A percentile compares a stretch with the other conserved stretches of the same genome.
phyloP scores from a whole-genome alignment of 2,113 vertebrate species.

The Proteles cristata region DNA sequence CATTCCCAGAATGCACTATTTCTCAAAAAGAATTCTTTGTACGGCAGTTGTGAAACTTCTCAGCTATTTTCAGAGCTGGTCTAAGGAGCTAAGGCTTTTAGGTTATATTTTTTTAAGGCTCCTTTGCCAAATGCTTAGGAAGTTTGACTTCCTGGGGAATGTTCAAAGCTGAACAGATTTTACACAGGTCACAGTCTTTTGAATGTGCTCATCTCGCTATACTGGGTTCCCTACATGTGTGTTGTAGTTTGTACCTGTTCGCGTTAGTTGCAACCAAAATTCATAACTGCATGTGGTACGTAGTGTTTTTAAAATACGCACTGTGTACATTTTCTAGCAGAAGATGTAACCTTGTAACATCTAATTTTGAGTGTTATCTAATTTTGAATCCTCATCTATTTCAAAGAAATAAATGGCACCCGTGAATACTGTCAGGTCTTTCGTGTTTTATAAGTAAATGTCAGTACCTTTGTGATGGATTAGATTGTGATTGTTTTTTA shows the following conservation, averaged over 20 bases:
- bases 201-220: background rate
- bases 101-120: constrained; percentile 35
- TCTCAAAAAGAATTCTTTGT: constrained; percentile 35
- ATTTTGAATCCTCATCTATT: background rate
- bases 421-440: background rate
- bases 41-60: constrained; percentile 35
- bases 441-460: background rate
- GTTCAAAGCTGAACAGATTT: background rate
- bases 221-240: background rate
- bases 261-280: background rate
- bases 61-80: constrained; percentile 36
- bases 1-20: background rate
- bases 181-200: background rate
- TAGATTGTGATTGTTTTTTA: background rate
- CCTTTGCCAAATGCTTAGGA: background rate
- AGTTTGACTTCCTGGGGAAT: background rate
- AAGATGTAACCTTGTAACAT: background rate
- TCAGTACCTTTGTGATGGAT: background rate
- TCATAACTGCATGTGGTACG: background rate
- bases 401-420: background rate
- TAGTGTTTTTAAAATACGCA: background rate
- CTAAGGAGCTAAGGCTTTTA: constrained; percentile 1
- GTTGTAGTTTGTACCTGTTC: background rate
- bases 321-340: background rate
- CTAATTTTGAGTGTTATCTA: background rate